Evolutionary conservation across 2,113 vertebrate genomes (phyloP), one percentile per base, ranked within the genome.

Genomic region (Chinchilla lanigera): DNA sequence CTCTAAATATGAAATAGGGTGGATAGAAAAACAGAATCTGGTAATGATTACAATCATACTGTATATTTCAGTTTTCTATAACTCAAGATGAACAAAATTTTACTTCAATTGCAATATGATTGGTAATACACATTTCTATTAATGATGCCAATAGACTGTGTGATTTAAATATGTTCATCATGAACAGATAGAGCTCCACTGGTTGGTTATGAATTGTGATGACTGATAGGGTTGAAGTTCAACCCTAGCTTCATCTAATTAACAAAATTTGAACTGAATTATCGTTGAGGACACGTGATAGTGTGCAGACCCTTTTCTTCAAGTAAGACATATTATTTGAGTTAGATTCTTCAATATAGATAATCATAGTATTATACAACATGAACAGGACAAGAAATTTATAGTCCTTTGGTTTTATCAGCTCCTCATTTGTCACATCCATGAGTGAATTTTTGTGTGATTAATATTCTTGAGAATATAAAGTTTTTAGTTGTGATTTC

Each of bases 61-160:
- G 63, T 65, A 14, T 61, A 52, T 84, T n/a, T 88, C n/a, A 44
- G 4, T 80, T 80, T 96, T 78, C 69, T 92, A 19, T 92, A 80
- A 63, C 38, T 61, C 26, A 33, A 47, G 19, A 69, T 60, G 44
- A 50, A 61, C n/a, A 67, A 84, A 78, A 22, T 35, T 89, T 6
- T 1, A 33, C 58, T 84, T 73, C 54, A 61, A 30, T 61, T 47
- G 3, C 10, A 54, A 75, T 38, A 47, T 47, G 41, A 54, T 84
- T 24, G 50, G 61, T 54, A 85, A 47, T 54, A 7, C 82, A 83
- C 30, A 44, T 75, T 94, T 87, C 47, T 63, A 20, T 22, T 52
- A 35, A 75, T 44, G 26, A 82, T 61, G 41, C 17, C 16, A n/a
- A 35, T 71, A 71, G 44, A 73, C 10, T n/a, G 17, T 2, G 28